phyloP scores from a whole-genome alignment of 2,113 vertebrate species.

The Seriola quinqueradiata region DNA sequence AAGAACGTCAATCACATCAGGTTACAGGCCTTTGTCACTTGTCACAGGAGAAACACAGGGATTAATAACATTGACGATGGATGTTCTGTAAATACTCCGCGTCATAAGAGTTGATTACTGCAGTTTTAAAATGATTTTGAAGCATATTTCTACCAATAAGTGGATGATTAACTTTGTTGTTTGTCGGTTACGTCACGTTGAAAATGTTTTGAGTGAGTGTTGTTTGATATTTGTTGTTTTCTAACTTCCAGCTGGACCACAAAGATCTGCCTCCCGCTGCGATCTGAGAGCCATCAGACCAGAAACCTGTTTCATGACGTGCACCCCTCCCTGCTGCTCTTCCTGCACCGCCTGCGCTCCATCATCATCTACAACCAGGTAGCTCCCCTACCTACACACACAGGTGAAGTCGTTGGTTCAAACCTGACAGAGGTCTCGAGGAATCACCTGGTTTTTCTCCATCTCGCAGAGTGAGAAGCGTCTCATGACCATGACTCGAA shows the following conservation, averaged over 20 bases:
- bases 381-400: not conserved
- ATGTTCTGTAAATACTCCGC: too few species aligned
- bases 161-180: too few species aligned
- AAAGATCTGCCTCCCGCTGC: slow-evolving; percentile 86
- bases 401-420: not conserved
- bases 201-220: too few species aligned
- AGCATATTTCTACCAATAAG: too few species aligned
- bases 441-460: not conserved
- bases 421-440: not conserved
- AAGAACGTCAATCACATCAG: slow-evolving; percentile 69
- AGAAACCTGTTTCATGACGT: slow-evolving; percentile 87
- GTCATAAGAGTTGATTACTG: too few species aligned
- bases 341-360: slow-evolving; percentile 86
- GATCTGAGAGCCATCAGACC: slow-evolving; percentile 83
- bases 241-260: slow-evolving; percentile 83
- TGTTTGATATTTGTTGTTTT: too few species aligned
- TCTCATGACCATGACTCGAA: slow-evolving; percentile 81
- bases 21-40: slow-evolving; percentile 42
- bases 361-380: slow-evolving; percentile 86
- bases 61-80: too few species aligned
- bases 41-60: too few species aligned
- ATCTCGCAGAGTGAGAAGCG: slow-evolving; percentile 76
- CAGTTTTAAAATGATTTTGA: not conserved
- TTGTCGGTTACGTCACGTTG: too few species aligned
- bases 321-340: slow-evolving; percentile 86